These are phyloP conservation scores for Synergus umbraculus DNA, from an alignment of 2,888 invertebrate species.

Conservation along the genomic window DNA sequence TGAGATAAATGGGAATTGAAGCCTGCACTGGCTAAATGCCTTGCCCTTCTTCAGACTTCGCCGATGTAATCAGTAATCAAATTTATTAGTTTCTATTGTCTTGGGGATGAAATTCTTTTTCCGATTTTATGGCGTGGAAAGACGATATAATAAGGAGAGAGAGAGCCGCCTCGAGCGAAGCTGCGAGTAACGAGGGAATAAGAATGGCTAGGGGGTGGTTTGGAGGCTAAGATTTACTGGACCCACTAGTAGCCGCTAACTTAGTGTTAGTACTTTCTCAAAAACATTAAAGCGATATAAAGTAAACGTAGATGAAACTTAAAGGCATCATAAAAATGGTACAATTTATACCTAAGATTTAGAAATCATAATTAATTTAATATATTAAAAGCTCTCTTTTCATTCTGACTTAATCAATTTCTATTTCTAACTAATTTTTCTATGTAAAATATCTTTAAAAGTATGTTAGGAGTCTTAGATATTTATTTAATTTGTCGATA, in stretches of 20 bases:
- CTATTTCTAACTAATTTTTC: too few species aligned
- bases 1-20: constrained; percentile 46
- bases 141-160: constrained; percentile 77
- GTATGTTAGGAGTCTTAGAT: too few species aligned
- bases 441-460: too few species aligned
- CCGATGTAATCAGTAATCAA: constrained; percentile 76
- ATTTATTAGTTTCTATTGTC: constrained; percentile 78
- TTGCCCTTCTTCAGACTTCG: constrained; percentile 52
- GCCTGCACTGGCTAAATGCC: constrained; percentile 56
- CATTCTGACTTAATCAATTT: too few species aligned
- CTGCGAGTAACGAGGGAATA: constrained; percentile 77
- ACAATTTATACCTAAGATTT: background rate
- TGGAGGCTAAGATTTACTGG: constrained; percentile 74
- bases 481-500: too few species aligned
- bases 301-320: constrained; percentile 36
- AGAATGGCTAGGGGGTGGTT: constrained; percentile 70
- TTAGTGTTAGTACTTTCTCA: constrained; percentile 65
- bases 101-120: constrained; percentile 76
- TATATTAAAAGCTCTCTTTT: too few species aligned
- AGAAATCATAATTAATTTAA: too few species aligned
- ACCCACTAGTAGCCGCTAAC: constrained; percentile 73
- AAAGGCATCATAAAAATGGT: background rate
- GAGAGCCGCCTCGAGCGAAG: constrained; percentile 70
- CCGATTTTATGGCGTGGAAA: constrained; percentile 78
- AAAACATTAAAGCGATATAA: constrained; percentile 72